Base-by-base conservation (phyloP, 2,888 invertebrate species). In the Chirona hameri region DNA sequence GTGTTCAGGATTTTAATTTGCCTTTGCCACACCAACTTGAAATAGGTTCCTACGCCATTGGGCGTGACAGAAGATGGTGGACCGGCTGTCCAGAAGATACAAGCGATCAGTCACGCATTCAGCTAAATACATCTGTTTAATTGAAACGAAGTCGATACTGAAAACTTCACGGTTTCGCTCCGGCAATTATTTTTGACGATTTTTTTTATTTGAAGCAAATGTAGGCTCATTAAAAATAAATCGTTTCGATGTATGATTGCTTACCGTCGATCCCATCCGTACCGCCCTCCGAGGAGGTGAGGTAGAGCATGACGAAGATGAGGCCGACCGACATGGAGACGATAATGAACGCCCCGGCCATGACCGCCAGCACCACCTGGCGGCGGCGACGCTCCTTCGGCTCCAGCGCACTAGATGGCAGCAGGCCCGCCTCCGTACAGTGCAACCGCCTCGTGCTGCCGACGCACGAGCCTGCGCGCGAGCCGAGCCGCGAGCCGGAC, bases 311-410 rank as follows among this genome's bases (percentile, higher is more conserved):
- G 86, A 94, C 91, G 87, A 94, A 91, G 87, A 94, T 93, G 86
- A 93, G 93, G 87, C 93, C 91, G 85, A 94, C 91, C 86, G 93
- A 92, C 84, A 93, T 92, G 86, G 92, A 90, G 85, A 92, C 91
- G 86, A 94, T 90, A 88, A 93, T 92, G 88, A 93, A 89, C 89
- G 93, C 93, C 60, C 92, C 92, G 60, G 91, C 92, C 85, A 93
- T 91, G 84, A 94, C 91, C 86, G 93, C 91, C 86, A 92, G 92
- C 82, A 93, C 93, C 85, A 93, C 92, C 85, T 91, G 91, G 83
- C 92, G 91, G 84, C 93, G 90, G 84, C 92, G 90, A 81, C 92
- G 91, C 86, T 92, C 92, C 86, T 92, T 85, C 27, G 85, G 84
- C 55, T 84, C 84, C 65, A 84, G 92, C 85, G 91, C 90, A 39